Evolutionary conservation across 2,888 invertebrate genomes (phyloP).

Genomic region (Amblyjoppa proteus): DNA sequence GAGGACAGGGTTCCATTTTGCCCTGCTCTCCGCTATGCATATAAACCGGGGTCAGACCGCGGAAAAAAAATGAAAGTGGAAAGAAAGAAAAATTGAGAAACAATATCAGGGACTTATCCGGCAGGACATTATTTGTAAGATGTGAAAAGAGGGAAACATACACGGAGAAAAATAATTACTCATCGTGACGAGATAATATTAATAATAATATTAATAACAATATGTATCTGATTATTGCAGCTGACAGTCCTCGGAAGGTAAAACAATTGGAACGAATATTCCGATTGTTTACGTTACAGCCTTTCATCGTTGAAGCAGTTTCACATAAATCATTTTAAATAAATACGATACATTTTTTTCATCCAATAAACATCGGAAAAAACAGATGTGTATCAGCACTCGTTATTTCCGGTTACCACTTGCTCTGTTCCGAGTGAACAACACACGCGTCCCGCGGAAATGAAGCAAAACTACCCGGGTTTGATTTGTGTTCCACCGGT

Average conservation of each 20-base stretch:
- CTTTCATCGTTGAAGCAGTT: not conserved
- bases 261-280: no score
- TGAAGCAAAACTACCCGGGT: slow-evolving; percentile 7
- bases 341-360: not conserved
- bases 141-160: not conserved
- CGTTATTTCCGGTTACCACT: not conserved
- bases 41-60: not conserved
- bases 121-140: not conserved
- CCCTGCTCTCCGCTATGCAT: no score
- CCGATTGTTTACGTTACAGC: not conserved
- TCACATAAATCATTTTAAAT: not conserved
- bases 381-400: not conserved
- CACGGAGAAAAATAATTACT: no score
- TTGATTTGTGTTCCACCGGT: slow-evolving; percentile 35
- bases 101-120: not conserved
- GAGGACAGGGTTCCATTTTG: no score
- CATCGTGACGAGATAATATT: no score
- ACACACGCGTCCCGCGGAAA: slow-evolving; percentile 15
- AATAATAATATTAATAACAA: no score
- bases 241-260: no score
- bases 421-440: slow-evolving; percentile 20
- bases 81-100: not conserved
- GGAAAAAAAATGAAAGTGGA: not conserved
- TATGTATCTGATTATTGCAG: no score
- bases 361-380: not conserved